These are phyloP conservation scores for Toxostoma redivivum DNA, from an alignment of 2,113 vertebrate genomes.

Conservation along the genomic window DNA sequence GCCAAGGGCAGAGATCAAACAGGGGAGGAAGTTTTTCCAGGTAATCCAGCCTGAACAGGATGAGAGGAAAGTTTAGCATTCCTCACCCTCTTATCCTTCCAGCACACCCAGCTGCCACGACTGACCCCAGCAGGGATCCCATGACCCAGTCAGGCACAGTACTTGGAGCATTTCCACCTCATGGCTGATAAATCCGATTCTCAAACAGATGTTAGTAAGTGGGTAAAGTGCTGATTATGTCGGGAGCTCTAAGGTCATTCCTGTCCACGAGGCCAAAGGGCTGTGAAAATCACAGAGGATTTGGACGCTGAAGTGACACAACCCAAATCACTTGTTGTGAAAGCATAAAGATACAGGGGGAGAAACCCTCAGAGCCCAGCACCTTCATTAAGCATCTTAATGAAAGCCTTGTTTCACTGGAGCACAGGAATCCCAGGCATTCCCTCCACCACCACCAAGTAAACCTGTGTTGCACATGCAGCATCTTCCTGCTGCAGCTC, in stretches of 20 bases:
- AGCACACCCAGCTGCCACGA: not conserved
- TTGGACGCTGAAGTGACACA: not conserved
- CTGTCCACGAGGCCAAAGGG: not conserved
- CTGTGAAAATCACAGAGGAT: not conserved
- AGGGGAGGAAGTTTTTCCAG: not conserved
- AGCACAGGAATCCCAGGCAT: not conserved
- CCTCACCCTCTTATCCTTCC: not conserved
- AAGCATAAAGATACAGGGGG: too few relatives aligned
- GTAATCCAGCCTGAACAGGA: not conserved
- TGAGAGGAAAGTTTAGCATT: not conserved
- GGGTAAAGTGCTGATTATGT: not conserved
- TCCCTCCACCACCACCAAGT: not conserved
- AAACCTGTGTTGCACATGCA: rapidly evolving
- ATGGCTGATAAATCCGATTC: not conserved
- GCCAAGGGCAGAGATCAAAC: not conserved
- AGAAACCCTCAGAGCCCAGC: not conserved
- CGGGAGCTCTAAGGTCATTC: not conserved
- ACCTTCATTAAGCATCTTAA: not conserved
- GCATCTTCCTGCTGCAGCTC: not conserved
- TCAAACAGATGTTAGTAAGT: not conserved
- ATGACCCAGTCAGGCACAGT: not conserved
- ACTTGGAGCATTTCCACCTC: not conserved
- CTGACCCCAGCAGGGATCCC: not conserved
- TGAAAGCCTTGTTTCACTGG: not conserved
- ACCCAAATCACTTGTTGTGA: not conserved